phyloP scores from a whole-genome alignment of 1,140 invertebrate genomes.

The Archivesica marissinica region DNA sequence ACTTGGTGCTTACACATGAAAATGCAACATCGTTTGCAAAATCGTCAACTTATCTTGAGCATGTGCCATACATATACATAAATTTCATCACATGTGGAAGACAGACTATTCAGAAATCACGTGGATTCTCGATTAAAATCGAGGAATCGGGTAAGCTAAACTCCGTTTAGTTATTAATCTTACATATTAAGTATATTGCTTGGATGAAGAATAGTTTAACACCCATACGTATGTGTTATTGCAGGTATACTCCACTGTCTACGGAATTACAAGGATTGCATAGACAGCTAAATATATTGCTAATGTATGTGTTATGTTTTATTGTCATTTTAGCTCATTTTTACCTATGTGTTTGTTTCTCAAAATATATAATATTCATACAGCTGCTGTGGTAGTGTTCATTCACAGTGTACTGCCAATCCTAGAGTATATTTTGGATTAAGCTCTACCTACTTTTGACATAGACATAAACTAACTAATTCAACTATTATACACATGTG shows the following conservation, averaged over 20 bases:
- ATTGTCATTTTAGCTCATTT: too few relatives aligned
- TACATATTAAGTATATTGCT: not conserved
- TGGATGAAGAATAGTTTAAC: not conserved
- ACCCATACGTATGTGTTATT: not conserved
- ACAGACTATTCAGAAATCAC: not conserved
- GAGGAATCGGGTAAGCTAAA: not conserved
- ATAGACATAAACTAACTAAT: too few relatives aligned
- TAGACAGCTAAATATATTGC: not conserved
- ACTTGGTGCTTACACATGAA: not conserved
- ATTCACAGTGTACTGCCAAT: too few relatives aligned
- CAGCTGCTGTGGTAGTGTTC: too few relatives aligned
- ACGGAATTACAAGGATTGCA: not conserved
- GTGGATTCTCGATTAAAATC: not conserved
- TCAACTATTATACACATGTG: too few relatives aligned
- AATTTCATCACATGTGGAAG: not conserved
- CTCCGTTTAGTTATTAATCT: not conserved
- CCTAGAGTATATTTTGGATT: too few relatives aligned
- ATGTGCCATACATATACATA: not conserved
- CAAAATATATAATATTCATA: too few relatives aligned
- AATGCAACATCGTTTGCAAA: not conserved
- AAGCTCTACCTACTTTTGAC: too few relatives aligned
- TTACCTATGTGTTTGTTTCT: too few relatives aligned
- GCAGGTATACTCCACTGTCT: not conserved
- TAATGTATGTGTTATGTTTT: too few relatives aligned
- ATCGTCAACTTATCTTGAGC: not conserved